Conservation (phyloP, 2,797 vertebrate species). For the Macropus fuliginosus region DNA sequence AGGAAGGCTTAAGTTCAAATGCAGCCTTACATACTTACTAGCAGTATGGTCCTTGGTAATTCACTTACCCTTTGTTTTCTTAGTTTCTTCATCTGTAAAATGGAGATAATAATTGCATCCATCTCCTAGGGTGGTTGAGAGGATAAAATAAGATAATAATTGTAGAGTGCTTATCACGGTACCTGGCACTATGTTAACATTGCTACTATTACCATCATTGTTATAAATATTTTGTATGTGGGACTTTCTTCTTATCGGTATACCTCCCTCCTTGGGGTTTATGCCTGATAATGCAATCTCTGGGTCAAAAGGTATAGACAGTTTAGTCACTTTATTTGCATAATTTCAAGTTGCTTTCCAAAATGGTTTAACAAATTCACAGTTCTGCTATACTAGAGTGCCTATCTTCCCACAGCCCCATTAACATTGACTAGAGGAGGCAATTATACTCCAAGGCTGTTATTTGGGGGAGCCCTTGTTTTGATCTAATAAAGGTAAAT, state of each 20-base stretch:
- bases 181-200: background rate
- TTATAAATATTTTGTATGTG: background rate
- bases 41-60: background rate
- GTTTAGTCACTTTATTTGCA: no score
- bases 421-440: background rate
- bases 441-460: background rate
- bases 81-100: no score
- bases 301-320: no score
- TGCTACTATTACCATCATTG: background rate
- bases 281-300: no score
- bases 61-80: no score
- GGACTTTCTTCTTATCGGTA: background rate
- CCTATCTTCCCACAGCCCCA: background rate
- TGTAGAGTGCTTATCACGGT: no score
- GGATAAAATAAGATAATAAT: no score
- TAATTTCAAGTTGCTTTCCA: no score
- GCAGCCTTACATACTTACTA: background rate
- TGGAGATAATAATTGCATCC: no score
- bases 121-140: no score
- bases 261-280: background rate
- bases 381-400: background rate
- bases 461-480: background rate
- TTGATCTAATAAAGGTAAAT: background rate
- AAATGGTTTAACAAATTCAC: background rate
- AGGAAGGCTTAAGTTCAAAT: background rate